Base-by-base conservation (phyloP, 2,797 vertebrate genomes). In the Selene dorsalis region DNA sequence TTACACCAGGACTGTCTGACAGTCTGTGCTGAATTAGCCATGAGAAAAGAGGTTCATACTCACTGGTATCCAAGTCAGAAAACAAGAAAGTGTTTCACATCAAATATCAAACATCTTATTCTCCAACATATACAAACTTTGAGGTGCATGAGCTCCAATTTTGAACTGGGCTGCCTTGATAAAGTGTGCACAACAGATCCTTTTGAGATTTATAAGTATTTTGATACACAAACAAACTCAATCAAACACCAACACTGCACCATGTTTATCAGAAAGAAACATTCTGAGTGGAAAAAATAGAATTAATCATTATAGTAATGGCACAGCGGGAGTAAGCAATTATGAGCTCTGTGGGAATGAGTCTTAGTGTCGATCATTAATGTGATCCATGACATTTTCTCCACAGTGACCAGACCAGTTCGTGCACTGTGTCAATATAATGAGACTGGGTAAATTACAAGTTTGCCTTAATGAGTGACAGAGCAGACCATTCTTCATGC, bases 391-490 rank as follows among this genome's bases (percentile, higher is more conserved):
- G 88, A 88, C 88, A 83, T 90, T 88, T 86, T 83, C 78, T 67
- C 70, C 50, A 68, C 79, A 70, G 80, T 88, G 81, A 79, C 72
- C 74, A 35, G 62, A 77, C 38, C 28, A 20, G 65, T 80, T 74
- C 69, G 47, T 70, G 77, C 6, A 7, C 73, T 24, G 53, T 81
- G 86, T 88, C 88, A 77, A 77, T 80, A 78, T 88, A 84, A 92
- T 82, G 84, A 88, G 75, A 66, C 20, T 11, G 11, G 58, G 68
- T 14, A 24, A 85, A 73, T 79, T 83, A 84, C 18, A 74, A 80
- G 63, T 80, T 76, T 43, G 72, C 50, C 74, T 83, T 87, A 91
- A 88, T 88, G 89, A 93, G 75, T 86, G 86, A 86, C 84, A 78
- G 75, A 79, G 76, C 65, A 9, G 28, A 58, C 16, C 1, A 39